Evolutionary conservation across 53 echinoderm and acorn worm genomes (phyloP).

Genomic region (Holothuria leucospilota): DNA sequence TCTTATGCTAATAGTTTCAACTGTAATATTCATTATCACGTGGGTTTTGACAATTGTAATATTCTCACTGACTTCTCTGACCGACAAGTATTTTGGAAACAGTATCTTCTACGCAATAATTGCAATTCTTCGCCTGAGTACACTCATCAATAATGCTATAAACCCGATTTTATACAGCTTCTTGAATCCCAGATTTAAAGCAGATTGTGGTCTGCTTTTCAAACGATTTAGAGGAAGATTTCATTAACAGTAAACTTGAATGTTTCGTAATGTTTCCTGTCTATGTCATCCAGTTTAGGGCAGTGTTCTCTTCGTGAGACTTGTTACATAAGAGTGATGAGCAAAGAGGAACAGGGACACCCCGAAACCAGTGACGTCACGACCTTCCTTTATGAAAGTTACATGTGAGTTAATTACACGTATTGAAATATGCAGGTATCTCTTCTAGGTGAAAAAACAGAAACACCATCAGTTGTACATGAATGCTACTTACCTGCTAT

Average conservation of each 20-base stretch:
- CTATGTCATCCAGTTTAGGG: too few relatives aligned
- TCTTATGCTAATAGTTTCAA: constrained; percentile 73
- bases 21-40: constrained; percentile 74
- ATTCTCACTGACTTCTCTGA: constrained; percentile 12
- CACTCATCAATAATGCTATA: constrained; percentile 58
- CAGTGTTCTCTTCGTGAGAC: too few relatives aligned
- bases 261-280: too few relatives aligned
- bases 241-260: background rate
- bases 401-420: too few relatives aligned
- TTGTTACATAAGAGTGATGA: too few relatives aligned
- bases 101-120: constrained; percentile 62
- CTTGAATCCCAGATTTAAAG: constrained; percentile 71
- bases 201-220: constrained; percentile 56
- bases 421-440: too few relatives aligned
- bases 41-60: constrained; percentile 73
- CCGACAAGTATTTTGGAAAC: constrained; percentile 23
- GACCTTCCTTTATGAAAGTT: too few relatives aligned
- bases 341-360: too few relatives aligned
- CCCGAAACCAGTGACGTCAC: too few relatives aligned
- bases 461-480: too few relatives aligned
- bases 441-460: too few relatives aligned
- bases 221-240: constrained; percentile 40
- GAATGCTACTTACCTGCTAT: too few relatives aligned
- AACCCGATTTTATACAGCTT: constrained; percentile 81
- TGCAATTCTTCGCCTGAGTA: constrained; percentile 51